Percentiles rank a stretch among this genome's conserved stretches.
These are phyloP conservation scores for Bombus superbus DNA, from an alignment of 1,140 invertebrate genomes.

Conservation along the genomic window DNA sequence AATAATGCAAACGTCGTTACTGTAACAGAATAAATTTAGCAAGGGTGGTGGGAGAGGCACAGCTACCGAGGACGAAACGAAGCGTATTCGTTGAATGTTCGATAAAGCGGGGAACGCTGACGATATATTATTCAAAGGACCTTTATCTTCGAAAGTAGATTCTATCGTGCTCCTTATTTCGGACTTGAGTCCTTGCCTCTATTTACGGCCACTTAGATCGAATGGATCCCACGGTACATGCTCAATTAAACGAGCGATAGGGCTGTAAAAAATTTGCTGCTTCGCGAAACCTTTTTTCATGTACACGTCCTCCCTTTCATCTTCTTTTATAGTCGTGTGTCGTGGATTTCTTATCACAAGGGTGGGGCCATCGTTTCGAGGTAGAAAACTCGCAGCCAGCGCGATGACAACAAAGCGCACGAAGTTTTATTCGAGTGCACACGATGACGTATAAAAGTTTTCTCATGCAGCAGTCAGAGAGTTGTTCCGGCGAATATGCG, in stretches of 20 bases:
- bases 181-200: constrained; percentile 1
- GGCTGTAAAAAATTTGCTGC: background rate
- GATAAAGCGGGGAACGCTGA: constrained; percentile 13
- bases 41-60: background rate
- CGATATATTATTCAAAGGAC: constrained; percentile 35
- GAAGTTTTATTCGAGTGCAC: constrained; percentile 32
- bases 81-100: constrained; percentile 31
- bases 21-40: background rate
- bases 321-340: background rate
- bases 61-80: background rate
- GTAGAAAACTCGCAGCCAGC: constrained; percentile 34
- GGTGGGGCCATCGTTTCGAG: constrained; percentile 34
- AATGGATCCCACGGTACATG: background rate
- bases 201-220: constrained; percentile 1
- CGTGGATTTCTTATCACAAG: constrained; percentile 21
- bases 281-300: background rate
- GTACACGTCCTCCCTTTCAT: background rate
- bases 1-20: constrained; percentile 8
- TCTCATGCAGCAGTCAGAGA: constrained; percentile 51
- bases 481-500: constrained; percentile 15
- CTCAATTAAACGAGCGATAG: constrained; percentile 18
- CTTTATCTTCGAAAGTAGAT: constrained; percentile 22
- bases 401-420: constrained; percentile 2
- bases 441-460: constrained; percentile 54
- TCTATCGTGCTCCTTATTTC: constrained; percentile 22